Percentiles rank a stretch among this genome's conserved stretches.
phyloP scores from a whole-genome alignment of 2,797 vertebrate species.

The Lithobates pipiens region DNA sequence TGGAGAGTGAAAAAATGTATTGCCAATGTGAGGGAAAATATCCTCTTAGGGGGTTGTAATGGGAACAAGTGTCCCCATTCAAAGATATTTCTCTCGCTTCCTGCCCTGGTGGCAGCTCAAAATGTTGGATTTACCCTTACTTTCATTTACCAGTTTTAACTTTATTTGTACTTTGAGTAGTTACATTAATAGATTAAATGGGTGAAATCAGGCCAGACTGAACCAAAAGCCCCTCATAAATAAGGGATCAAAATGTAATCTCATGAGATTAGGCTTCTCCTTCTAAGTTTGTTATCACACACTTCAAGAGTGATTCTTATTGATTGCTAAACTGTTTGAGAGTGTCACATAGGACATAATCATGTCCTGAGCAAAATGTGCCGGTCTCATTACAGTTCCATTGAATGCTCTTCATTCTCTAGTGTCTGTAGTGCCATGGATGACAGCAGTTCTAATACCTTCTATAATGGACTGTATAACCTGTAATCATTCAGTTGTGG shows the following conservation, averaged over 20 bases:
- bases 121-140: too few species aligned
- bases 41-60: too few species aligned
- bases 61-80: too few species aligned
- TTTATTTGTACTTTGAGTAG: too few species aligned
- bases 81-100: too few species aligned
- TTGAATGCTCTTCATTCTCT: constrained; percentile 51
- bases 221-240: not conserved
- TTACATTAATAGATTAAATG: not conserved
- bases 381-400: constrained; percentile 38
- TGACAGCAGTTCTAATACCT: constrained; percentile 16
- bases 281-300: constrained; percentile 15
- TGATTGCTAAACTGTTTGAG: not conserved
- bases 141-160: too few species aligned
- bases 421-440: constrained; percentile 30
- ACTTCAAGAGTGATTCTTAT: constrained; percentile 21
- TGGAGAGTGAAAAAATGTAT: too few species aligned
- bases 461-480: constrained; percentile 21
- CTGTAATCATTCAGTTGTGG: constrained; percentile 28
- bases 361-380: constrained; percentile 3
- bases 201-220: not conserved
- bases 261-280: constrained; percentile 6
- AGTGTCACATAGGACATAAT: constrained; percentile 19
- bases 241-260: not conserved
- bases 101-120: too few species aligned
- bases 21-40: too few species aligned